Percentiles rank a stretch among this genome's conserved stretches.
These are phyloP conservation scores for Cossypha caffra DNA, from an alignment of 2,797 vertebrate genomes.

Conservation along the genomic window DNA sequence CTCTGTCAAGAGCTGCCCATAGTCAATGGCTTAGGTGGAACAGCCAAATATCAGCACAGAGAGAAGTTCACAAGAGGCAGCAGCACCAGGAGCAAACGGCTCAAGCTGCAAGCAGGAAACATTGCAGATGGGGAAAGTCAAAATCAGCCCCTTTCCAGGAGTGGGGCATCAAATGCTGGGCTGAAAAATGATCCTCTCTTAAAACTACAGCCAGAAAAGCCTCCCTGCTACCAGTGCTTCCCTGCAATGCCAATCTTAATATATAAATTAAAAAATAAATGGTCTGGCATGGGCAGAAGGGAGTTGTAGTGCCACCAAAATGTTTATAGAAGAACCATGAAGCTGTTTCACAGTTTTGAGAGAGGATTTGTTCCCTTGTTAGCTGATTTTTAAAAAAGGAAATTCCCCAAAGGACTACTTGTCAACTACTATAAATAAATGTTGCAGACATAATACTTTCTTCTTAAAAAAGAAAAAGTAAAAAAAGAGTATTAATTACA, in stretches of 20 bases:
- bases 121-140: background rate
- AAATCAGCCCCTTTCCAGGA: background rate
- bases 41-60: background rate
- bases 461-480: background rate
- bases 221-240: background rate
- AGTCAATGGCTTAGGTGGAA: background rate
- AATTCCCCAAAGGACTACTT: background rate
- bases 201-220: background rate
- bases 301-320: background rate
- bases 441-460: background rate
- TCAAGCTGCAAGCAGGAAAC: rapidly evolving
- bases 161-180: rapidly evolving
- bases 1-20: background rate
- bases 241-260: background rate
- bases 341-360: conserved; percentile 11
- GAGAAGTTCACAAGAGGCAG: rapidly evolving
- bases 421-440: conserved; percentile 24
- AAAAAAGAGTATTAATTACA: background rate
- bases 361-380: background rate
- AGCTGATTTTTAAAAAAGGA: background rate
- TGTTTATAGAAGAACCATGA: background rate
- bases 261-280: too few relatives aligned
- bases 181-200: background rate
- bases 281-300: background rate
- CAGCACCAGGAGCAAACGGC: background rate